Percentiles rank a stretch among this genome's conserved stretches.
phyloP scores from a whole-genome alignment of 2,888 invertebrate genomes.

The Prosapia bicincta region DNA sequence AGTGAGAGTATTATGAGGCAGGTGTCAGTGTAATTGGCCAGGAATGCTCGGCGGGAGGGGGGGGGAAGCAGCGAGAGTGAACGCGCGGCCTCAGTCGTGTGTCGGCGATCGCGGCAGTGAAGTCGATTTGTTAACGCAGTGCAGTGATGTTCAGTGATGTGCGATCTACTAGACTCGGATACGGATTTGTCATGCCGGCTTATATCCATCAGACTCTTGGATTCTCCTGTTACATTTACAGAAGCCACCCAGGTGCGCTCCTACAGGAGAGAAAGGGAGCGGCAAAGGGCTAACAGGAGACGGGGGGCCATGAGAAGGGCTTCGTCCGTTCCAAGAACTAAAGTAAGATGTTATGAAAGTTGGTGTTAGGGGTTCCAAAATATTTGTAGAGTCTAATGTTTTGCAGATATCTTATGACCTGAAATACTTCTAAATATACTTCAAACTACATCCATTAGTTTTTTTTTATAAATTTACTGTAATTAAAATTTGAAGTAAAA shows the following conservation, averaged over 20 bases:
- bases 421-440: no score
- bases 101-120: conserved; percentile 16
- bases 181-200: conserved; percentile 16
- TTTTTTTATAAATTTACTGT: no score
- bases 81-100: conserved; percentile 11
- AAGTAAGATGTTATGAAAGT: no score
- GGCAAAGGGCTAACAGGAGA: conserved; percentile 45
- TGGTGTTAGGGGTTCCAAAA: no score
- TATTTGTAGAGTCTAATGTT: no score
- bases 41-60: conserved; percentile 6
- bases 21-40: neutral
- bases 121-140: neutral
- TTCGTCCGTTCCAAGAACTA: conserved; percentile 46
- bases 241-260: conserved; percentile 3
- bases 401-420: no score
- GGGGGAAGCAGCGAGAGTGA: neutral
- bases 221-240: neutral
- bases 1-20: neutral
- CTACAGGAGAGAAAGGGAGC: conserved; percentile 44
- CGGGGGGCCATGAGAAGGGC: conserved; percentile 47
- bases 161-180: conserved; percentile 13
- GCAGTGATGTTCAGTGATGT: conserved; percentile 9
- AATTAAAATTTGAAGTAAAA: no score
- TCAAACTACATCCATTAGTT: no score
- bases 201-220: conserved; percentile 23